Conservation (phyloP, 2,113 vertebrate genomes). For the Ramphastos sulfuratus region DNA sequence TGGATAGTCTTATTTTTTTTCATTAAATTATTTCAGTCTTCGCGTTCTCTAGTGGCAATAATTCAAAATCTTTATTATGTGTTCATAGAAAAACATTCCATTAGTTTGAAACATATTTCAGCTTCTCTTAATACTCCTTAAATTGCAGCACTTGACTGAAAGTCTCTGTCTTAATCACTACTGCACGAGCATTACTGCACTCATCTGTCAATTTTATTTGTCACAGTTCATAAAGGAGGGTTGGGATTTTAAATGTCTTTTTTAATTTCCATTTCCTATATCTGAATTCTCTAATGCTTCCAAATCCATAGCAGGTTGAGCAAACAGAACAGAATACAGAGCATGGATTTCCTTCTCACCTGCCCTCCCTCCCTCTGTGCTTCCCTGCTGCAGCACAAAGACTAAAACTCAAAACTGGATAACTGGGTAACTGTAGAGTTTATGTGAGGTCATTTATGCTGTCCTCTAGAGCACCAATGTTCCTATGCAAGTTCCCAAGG, state of each 20-base stretch:
- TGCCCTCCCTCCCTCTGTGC: too few relatives aligned
- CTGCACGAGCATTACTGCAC: neutral
- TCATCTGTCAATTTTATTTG: neutral
- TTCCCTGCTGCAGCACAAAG: neutral
- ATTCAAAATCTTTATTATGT: slow-evolving; percentile 37
- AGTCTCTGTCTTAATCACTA: neutral
- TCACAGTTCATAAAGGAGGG: slow-evolving; percentile 28
- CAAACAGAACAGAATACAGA: neutral
- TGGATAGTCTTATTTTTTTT: neutral
- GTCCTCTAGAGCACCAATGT: neutral
- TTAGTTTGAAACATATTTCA: neutral
- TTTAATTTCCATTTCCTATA: slow-evolving; percentile 26
- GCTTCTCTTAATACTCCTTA: slow-evolving; percentile 3
- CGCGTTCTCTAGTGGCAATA: neutral
- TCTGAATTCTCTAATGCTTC: neutral
- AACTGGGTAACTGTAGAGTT: neutral
- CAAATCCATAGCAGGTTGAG: neutral
- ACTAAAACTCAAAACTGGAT: neutral
- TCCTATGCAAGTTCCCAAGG: neutral
- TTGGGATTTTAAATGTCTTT: neutral
- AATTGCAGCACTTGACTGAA: neutral
- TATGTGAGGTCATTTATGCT: neutral
- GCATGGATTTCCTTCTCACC: neutral
- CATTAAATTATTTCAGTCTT: neutral
- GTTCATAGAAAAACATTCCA: slow-evolving; percentile 9